Base-by-base conservation (phyloP, 2,113 vertebrate genomes). In the Phycodurus eques region DNA sequence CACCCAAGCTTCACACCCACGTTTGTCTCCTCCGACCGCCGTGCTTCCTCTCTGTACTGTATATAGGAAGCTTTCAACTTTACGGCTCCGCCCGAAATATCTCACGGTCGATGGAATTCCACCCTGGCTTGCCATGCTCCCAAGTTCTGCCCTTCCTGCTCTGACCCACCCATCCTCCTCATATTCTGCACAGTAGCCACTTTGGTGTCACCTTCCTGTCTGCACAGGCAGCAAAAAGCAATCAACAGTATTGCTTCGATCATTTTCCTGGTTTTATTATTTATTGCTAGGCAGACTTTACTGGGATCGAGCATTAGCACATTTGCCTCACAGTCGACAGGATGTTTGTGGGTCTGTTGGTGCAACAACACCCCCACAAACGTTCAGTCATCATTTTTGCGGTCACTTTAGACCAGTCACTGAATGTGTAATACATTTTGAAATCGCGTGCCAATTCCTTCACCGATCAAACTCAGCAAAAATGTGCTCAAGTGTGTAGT, bases 161-260 rank as follows among this genome's bases (percentile, higher is more conserved):
- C 82, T 86, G 86, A 84, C 84, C 83, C 74, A 61, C 20, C 75
- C 75, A 78, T 77, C 76, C 79, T 72, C 85, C 78, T 80, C 80
- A 76, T 68, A 79, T 80, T 71, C 66, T 3, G 42, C 42, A 5
- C 35, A 6, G 66, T 43, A 35, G 85, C 77, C 22, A 14, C 82
- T 86, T 81, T 47, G 57, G 70, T 85, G 22, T 64, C 46, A 27
- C 35, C 17, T 75, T 73, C 71, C 47, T 44, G 51, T 49, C 19
- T 49, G 59, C 7, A 19, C 17, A 39, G 15, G 17, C 31, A 44
- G 39, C 17, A 67, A 27, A 27, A 20, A 51, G 4, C 53, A 51
- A 51, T 51, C 49, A 56, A 42, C 46, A 15, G 31, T 35, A 59
- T 59, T 31, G 4, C 27, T 31, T 5, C 2, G 12, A 59, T 31